Conservation (phyloP, 1,140 invertebrate species). For the Metaphire vulgaris region DNA sequence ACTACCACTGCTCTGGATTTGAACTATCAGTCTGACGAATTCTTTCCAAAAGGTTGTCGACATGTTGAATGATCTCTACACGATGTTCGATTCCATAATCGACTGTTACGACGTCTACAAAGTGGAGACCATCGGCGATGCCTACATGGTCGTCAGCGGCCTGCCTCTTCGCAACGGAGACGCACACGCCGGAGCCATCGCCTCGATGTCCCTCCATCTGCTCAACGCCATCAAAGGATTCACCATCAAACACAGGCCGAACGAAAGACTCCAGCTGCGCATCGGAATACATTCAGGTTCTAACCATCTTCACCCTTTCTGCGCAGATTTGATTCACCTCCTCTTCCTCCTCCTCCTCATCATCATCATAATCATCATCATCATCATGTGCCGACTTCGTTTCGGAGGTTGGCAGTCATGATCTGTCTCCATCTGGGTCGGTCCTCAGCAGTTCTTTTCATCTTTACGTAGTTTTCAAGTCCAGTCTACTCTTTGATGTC, state of each 20-base stretch:
- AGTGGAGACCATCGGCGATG: constrained; percentile 56
- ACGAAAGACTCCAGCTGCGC: constrained; percentile 76
- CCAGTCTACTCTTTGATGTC: no score
- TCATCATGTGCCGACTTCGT: not conserved
- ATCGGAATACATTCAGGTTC: constrained; percentile 91
- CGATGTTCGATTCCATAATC: constrained; percentile 79
- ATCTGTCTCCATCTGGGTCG: no score
- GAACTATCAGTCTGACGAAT: no score
- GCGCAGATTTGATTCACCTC: not conserved
- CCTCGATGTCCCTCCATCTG: constrained; percentile 77
- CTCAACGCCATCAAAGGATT: constrained; percentile 76
- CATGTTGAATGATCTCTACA: constrained; percentile 60
- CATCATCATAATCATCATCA: no score
- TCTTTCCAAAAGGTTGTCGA: constrained; percentile 48
- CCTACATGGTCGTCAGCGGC: constrained; percentile 50
- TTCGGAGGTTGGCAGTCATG: not conserved
- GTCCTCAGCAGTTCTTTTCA: not conserved
- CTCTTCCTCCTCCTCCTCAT: no score
- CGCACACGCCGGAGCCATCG: constrained; percentile 74
- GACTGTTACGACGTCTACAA: constrained; percentile 85
- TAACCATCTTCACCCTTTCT: not conserved
- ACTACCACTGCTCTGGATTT: no score
- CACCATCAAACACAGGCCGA: constrained; percentile 74
- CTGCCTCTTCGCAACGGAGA: constrained; percentile 59
- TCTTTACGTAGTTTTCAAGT: not conserved